These are phyloP conservation scores for Drosophila parvula DNA, from an alignment of 1,140 invertebrate species.

Conservation along the genomic window DNA sequence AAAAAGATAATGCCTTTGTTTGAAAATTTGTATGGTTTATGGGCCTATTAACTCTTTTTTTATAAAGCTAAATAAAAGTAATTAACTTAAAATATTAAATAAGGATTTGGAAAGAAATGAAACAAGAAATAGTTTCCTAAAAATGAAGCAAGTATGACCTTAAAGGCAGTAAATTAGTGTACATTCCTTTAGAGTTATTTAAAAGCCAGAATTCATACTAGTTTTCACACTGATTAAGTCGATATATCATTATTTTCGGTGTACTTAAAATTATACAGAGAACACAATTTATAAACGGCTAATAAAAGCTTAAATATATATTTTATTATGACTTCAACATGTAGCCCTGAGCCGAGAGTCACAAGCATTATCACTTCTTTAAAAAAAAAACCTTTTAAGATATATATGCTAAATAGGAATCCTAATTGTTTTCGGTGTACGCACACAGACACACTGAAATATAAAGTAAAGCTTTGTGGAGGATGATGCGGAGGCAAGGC, in stretches of 20 bases:
- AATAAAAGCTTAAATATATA: rapidly evolving
- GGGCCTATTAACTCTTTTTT: background rate
- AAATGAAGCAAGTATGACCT: background rate
- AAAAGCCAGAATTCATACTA: too few species aligned
- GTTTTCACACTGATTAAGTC: too few species aligned
- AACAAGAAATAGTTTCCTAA: background rate
- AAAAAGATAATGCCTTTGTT: background rate
- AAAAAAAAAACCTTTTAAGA: background rate
- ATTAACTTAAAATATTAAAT: background rate
- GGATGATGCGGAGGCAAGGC: conserved; percentile 47
- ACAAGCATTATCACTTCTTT: too few species aligned
- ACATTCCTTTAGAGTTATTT: too few species aligned
- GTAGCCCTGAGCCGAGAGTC: background rate
- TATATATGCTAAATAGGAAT: background rate
- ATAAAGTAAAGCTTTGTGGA: conserved; percentile 14
- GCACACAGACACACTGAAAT: background rate
- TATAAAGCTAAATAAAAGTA: background rate
- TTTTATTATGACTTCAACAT: too few species aligned
- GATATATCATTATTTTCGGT: background rate
- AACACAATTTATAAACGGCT: too few species aligned
- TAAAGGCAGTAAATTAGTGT: too few species aligned
- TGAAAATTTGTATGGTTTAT: background rate
- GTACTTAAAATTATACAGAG: background rate
- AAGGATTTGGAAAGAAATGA: background rate
- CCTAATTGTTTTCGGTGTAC: background rate